phyloP scores from a whole-genome alignment of 2,888 invertebrate species.

The Diaprepes abbreviatus region DNA sequence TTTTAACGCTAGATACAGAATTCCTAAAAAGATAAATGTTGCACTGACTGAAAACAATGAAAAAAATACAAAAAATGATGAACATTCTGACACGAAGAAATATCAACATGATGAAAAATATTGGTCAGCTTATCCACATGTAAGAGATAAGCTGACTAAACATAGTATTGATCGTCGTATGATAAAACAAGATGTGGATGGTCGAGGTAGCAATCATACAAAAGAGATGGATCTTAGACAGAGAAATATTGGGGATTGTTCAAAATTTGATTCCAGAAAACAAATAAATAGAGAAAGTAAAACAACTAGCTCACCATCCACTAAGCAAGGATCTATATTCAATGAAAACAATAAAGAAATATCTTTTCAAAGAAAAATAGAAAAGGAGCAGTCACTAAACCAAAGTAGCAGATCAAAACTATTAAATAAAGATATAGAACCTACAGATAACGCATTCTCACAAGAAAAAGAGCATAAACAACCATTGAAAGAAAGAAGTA shows the following conservation, averaged over 20 bases:
- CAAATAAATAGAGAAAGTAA: not conserved
- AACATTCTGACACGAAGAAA: not conserved
- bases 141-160: not conserved
- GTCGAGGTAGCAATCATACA: not conserved
- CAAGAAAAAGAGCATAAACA: too few relatives aligned
- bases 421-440: not conserved
- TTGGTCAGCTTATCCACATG: not conserved
- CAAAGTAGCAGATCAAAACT: not conserved
- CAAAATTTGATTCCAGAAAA: not conserved
- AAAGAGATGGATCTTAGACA: not conserved
- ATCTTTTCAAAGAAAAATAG: not conserved
- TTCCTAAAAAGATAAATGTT: conserved; percentile 13
- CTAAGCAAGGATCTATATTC: too few relatives aligned
- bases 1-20: conserved; percentile 8
- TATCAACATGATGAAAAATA: not conserved
- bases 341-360: too few relatives aligned
- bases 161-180: too few relatives aligned
- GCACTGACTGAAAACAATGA: not conserved
- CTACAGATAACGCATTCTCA: not conserved
- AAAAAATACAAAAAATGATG: not conserved
- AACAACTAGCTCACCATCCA: not conserved
- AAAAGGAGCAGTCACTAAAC: not conserved
- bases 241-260: not conserved
- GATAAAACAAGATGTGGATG: too few relatives aligned
- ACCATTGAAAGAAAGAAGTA: too few relatives aligned